Conservation (phyloP, 2,113 vertebrate species). For the Oncorhynchus gorbuscha region DNA sequence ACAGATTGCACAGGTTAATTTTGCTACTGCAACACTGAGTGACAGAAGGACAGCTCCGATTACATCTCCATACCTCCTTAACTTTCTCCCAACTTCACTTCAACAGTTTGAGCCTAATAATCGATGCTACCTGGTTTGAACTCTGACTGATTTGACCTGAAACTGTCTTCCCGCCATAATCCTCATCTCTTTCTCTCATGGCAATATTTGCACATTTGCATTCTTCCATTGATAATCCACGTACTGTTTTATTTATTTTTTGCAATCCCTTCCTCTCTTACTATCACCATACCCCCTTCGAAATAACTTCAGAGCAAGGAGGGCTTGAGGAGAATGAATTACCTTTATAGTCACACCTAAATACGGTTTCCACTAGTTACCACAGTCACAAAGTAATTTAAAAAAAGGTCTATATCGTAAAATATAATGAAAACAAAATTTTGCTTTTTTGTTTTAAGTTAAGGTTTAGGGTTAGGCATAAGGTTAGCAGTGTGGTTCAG, state of each 20-base stretch:
- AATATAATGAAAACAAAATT: too few species aligned
- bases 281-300: conserved; percentile 40
- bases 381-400: too few species aligned
- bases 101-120: neutral
- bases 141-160: neutral
- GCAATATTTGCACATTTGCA: conserved; percentile 19
- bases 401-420: too few species aligned
- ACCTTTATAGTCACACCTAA: conserved; percentile 68
- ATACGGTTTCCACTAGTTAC: conserved; percentile 49
- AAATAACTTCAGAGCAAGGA: conserved; percentile 44
- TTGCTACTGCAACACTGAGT: too few species aligned
- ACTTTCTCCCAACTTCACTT: neutral
- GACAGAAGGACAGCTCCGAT: too few species aligned
- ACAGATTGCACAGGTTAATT: neutral
- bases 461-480: too few species aligned
- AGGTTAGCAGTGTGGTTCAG: too few species aligned
- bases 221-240: conserved; percentile 30
- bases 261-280: neutral
- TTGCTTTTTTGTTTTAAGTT: too few species aligned
- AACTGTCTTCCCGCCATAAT: neutral
- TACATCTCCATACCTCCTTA: neutral
- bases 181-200: neutral
- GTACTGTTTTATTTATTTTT: conserved; percentile 11
- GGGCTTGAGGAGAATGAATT: conserved; percentile 47
- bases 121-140: neutral